phyloP scores from a whole-genome alignment of 2,113 vertebrate genomes.

The Geothlypis trichas region DNA sequence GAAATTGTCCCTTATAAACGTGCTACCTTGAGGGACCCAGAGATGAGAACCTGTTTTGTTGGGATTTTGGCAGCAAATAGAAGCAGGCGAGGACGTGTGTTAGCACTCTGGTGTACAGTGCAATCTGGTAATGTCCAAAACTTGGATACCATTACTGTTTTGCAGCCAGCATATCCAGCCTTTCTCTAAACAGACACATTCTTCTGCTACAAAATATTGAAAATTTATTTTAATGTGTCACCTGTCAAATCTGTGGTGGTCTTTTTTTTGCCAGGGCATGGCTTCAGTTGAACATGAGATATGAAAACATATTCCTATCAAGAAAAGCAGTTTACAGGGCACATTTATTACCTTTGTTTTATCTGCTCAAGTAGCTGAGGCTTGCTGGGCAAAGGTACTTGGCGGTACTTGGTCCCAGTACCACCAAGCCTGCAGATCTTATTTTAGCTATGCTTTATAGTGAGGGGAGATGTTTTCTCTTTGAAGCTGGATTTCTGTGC shows the following conservation, averaged over 20 bases:
- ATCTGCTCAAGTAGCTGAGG: background rate
- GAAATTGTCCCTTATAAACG: background rate
- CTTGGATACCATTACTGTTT: background rate
- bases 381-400: background rate
- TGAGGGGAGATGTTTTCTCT: background rate
- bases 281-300: background rate
- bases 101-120: background rate
- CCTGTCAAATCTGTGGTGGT: background rate
- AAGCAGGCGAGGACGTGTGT: background rate
- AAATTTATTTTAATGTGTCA: background rate
- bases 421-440: background rate
- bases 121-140: conserved; percentile 1
- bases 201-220: background rate
- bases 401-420: background rate
- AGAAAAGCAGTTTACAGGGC: background rate
- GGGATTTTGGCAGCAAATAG: background rate
- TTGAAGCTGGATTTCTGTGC: background rate
- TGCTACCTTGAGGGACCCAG: background rate
- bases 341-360: background rate
- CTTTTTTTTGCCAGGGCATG: background rate
- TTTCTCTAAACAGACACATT: background rate
- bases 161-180: background rate
- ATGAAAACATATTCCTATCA: background rate
- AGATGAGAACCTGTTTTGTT: background rate
- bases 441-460: background rate